These are phyloP conservation scores for Thunnus thynnus DNA, from an alignment of 2,113 vertebrate genomes.

Conservation along the genomic window DNA sequence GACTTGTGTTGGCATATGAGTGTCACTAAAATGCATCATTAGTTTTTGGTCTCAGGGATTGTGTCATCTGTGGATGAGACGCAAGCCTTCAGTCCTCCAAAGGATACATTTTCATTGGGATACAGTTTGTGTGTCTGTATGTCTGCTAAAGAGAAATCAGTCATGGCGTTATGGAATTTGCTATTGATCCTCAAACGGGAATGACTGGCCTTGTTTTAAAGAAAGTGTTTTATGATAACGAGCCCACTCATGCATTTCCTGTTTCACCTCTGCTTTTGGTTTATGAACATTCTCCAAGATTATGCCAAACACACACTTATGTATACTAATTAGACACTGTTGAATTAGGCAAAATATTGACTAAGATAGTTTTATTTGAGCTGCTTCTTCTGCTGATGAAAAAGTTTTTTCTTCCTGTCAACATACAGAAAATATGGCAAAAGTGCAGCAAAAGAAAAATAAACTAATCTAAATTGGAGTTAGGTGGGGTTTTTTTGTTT, in stretches of 20 bases:
- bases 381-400: too few species aligned
- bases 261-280: constrained; percentile 9
- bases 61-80: background rate
- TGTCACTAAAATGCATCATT: background rate
- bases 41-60: background rate
- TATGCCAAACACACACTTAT: background rate
- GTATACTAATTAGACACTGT: too few species aligned
- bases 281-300: background rate
- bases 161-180: background rate
- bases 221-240: background rate
- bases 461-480: too few species aligned
- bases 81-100: background rate
- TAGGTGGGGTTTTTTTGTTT: too few species aligned
- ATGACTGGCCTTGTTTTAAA: background rate
- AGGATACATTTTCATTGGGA: background rate
- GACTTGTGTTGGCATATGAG: background rate
- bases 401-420: too few species aligned
- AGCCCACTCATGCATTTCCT: background rate
- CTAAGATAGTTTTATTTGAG: too few species aligned
- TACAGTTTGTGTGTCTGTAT: background rate
- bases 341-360: background rate
- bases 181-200: background rate
- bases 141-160: background rate
- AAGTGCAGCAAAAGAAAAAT: too few species aligned
- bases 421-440: too few species aligned